Conservation (phyloP, 1,140 invertebrate genomes). For the Drosophila auraria region DNA sequence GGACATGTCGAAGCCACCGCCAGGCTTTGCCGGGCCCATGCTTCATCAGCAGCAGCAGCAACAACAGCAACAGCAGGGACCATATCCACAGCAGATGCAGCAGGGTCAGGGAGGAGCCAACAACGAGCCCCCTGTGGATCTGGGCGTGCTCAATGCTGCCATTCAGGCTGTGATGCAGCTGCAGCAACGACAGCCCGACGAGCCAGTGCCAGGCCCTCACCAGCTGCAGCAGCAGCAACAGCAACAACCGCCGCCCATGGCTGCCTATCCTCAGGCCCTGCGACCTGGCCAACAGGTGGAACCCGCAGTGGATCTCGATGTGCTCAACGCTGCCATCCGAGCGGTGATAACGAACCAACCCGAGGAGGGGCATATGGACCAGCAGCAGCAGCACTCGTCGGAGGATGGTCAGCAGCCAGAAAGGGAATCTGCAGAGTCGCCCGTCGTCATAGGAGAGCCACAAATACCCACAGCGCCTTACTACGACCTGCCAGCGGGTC, state of each 20-base stretch:
- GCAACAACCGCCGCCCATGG: constrained; percentile 33
- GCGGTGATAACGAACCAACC: constrained; percentile 72
- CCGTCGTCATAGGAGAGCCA: constrained; percentile 87
- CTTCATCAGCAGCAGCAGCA: constrained; percentile 45
- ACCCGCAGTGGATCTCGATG: constrained; percentile 54
- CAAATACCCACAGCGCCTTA: constrained; percentile 96
- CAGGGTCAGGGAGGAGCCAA: constrained; percentile 29
- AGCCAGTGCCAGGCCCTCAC: constrained; percentile 26
- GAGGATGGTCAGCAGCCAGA: constrained; percentile 37
- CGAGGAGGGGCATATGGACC: constrained; percentile 41
- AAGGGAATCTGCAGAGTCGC: constrained; percentile 11
- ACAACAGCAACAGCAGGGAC: constrained; percentile 37
- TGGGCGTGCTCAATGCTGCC: constrained; percentile 74
- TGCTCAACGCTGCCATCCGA: constrained; percentile 71
- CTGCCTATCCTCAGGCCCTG: constrained; percentile 45
- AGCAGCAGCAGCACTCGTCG: constrained; percentile 19
- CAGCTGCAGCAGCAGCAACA: constrained; percentile 34
- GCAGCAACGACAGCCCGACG: constrained; percentile 67
- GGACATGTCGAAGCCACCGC: constrained; percentile 94
- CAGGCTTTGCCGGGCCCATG: constrained; percentile 88
- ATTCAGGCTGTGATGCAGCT: constrained; percentile 83
- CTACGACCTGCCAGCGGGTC: constrained; percentile 97
- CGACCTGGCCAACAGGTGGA: constrained; percentile 37
- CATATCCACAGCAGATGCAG: constrained; percentile 49
- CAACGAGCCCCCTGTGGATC: constrained; percentile 61